These are phyloP conservation scores for Chaunax sp. DNA, from an alignment of 2,797 vertebrate genomes.

Conservation along the genomic window DNA sequence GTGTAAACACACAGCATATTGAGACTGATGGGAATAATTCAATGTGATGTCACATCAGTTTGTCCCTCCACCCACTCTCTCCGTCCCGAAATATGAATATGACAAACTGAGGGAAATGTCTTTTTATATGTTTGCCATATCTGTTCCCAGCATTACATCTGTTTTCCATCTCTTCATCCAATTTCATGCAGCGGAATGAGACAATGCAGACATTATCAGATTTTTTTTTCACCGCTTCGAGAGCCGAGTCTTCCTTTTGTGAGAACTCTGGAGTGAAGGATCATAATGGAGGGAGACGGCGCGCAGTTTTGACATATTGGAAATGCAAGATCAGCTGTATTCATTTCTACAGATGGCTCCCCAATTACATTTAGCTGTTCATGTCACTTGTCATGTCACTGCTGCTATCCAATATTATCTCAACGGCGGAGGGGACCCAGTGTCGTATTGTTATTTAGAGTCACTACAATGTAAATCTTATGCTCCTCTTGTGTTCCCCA, in stretches of 20 bases:
- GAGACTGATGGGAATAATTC: conserved; percentile 26
- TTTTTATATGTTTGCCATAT: conserved; percentile 48
- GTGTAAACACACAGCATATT: background rate
- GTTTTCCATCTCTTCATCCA: conserved; percentile 64
- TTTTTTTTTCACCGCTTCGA: background rate
- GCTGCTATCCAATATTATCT: conserved; percentile 52
- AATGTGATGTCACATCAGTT: conserved; percentile 35
- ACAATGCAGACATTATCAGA: conserved; percentile 48
- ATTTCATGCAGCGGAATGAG: conserved; percentile 55
- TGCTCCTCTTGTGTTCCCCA: conserved; percentile 18
- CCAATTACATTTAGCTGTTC: conserved; percentile 63
- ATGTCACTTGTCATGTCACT: conserved; percentile 58
- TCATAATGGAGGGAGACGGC: conserved; percentile 47
- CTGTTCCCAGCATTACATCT: conserved; percentile 49
- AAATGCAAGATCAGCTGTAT: conserved; percentile 73
- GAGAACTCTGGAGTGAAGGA: conserved; percentile 39
- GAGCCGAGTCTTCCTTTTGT: conserved; percentile 5
- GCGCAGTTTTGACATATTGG: conserved; percentile 55
- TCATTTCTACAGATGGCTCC: conserved; percentile 63
- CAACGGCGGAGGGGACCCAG: conserved; percentile 24
- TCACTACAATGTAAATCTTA: conserved; percentile 43
- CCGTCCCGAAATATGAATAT: conserved; percentile 30
- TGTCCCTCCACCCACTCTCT: conserved; percentile 28
- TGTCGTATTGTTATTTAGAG: conserved; percentile 50
- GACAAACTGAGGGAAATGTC: conserved; percentile 53